Percentiles rank a stretch among this genome's conserved stretches.
Conservation (phyloP, 1,140 invertebrate genomes). For the Diabrotica virgifera region DNA sequence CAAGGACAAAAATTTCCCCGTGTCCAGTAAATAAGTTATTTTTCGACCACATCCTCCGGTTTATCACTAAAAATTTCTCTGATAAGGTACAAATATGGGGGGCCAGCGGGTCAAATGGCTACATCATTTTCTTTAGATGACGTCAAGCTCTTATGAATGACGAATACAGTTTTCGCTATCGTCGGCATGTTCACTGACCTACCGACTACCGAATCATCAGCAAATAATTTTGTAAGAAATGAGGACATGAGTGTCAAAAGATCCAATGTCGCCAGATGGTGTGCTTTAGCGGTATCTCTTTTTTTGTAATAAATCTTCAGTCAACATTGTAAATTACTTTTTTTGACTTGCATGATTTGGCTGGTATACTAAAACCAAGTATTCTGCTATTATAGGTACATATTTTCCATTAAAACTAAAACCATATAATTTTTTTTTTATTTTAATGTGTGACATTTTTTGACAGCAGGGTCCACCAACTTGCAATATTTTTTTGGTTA, state of each 20-base stretch:
- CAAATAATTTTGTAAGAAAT: background rate
- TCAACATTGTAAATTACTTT: too few relatives aligned
- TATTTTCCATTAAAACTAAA: too few relatives aligned
- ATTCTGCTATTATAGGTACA: too few relatives aligned
- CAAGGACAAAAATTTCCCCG: background rate
- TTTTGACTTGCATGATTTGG: too few relatives aligned
- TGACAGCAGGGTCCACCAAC: too few relatives aligned
- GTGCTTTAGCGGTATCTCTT: too few relatives aligned
- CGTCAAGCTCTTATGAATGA: background rate
- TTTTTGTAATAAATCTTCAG: too few relatives aligned
- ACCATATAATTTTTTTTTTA: too few relatives aligned
- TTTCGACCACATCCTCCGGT: background rate
- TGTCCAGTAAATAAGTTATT: background rate
- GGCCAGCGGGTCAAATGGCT: background rate
- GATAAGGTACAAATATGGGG: constrained; percentile 6
- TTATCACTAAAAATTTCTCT: background rate
- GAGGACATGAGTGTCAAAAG: background rate
- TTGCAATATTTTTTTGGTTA: too few relatives aligned
- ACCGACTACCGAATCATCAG: background rate
- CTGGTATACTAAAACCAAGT: too few relatives aligned
- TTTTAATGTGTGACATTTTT: too few relatives aligned
- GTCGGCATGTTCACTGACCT: background rate
- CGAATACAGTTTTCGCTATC: background rate
- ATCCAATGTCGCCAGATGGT: background rate
- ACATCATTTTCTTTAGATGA: background rate